Base-by-base conservation (phyloP, 2,113 vertebrate genomes). In the Phaethornis superciliosus region DNA sequence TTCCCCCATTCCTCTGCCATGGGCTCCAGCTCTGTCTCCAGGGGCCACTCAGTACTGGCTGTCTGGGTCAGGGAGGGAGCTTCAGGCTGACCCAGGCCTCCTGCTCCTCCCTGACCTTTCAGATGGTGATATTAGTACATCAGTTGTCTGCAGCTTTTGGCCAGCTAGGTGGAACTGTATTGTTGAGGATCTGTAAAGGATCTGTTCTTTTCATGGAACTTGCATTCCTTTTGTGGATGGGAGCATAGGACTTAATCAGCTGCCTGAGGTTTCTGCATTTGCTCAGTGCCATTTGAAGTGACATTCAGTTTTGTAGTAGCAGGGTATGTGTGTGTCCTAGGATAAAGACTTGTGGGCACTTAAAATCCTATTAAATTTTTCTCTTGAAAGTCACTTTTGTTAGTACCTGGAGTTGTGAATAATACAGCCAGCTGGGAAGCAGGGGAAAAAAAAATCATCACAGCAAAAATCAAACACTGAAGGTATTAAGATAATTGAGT, bases 1-100 rank as follows among this genome's bases (percentile, higher is more conserved):
- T 32, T 18, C 2, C 20, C 11, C n/a, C 0, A 1, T 35, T 26
- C 3, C 35, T 2, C 2, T 16, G 15, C 44, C 2, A 0, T 12
- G 23, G 26, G 62, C 30, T 32, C 28, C 13, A 5, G 51, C 40
- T 42, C 22, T 27, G 11, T 40, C 40, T 40, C 40, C 40, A 40
- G 40, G 40, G 11, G 40, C 40, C 40, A 40, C 40, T 40, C 40
- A 40, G 37, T 9, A 40, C 37, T 4, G 37, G 37, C 37, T 40
- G 40, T 40, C 11, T 10, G 2, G 54, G 6, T 18, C 9, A 6
- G 67, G 49, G 26, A 44, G 28, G 56, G 22, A 62, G 40, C 65
- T n/a, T n/a, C n/a, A n/a, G 23, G 56, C 51, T 64, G 55, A 12
- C 21, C 27, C 30, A 20, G 30, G 33, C 18, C 26, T 14, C 26